Base-by-base conservation (phyloP, 2,113 vertebrate species). In the Gavia stellata region DNA sequence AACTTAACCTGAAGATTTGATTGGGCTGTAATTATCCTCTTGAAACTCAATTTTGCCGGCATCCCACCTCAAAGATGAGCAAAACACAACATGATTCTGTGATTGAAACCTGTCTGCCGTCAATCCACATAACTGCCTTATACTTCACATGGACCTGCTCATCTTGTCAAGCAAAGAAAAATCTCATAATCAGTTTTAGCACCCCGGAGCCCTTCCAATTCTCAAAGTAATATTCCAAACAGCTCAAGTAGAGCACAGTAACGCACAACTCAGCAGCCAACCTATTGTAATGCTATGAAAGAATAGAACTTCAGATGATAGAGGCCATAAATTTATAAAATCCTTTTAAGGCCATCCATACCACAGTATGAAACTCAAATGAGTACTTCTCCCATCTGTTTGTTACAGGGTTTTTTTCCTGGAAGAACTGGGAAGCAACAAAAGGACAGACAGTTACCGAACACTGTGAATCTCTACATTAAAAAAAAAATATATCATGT, bases 161-260 rank as follows among this genome's bases (percentile, higher is more conserved):
- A 90, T 98, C 95, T 98, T 98, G 98, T 98, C 98, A 98, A 95
- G 93, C 75, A 90, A 98, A 98, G 97, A 98, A 98, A 98, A 98
- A 98, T 97, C 97, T 98, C 96, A 98, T 98, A 97, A 98, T 98
- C 97, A 97, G 96, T 97, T 98, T 96, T 97, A 97, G 96, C 95
- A 97, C 92, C 94, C 93, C 58, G 0, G 97, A 97, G 97, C 90
- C 80, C 91, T 97, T 98, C 85, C 96, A 97, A 88, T 96, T 97
- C 97, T 98, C 98, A 97, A 95, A 98, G 95, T 97, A 98, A 98
- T 97, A 98, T 97, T 97, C 97, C 96, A 97, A 98, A 97, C 93
- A 96, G 97, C 92, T 98, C 95, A 96, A 95, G 87, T 96, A 96
- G 82, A 96, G 86, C 89, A 86, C 79, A 90, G 70, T n/a, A 97